Evolutionary conservation across 1,140 invertebrate genomes (phyloP).

Genomic region (Brachionus plicatilis): DNA sequence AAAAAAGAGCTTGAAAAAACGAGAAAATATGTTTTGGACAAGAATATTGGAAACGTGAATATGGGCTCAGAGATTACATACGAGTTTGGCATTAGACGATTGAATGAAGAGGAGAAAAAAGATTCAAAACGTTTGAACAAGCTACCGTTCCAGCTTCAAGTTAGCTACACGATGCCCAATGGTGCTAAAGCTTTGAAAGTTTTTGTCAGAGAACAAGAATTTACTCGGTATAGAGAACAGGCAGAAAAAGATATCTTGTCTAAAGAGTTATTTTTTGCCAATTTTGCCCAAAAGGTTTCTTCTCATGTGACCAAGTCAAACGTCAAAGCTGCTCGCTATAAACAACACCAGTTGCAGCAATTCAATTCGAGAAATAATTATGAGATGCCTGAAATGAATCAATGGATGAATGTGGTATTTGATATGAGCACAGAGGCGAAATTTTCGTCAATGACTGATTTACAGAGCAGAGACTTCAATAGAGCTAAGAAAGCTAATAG

Average conservation of each 20-base stretch:
- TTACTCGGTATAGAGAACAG: background rate
- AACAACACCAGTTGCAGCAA: background rate
- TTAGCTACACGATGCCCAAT: conserved; percentile 46
- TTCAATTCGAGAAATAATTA: background rate
- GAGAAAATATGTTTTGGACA: background rate
- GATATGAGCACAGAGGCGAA: background rate
- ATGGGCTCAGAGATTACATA: conserved; percentile 25
- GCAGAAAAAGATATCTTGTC: background rate
- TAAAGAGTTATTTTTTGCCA: background rate
- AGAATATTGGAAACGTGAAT: conserved; percentile 30
- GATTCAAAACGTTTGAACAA: background rate
- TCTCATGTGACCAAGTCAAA: background rate
- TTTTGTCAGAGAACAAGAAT: background rate
- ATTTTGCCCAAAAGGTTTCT: conserved; percentile 20
- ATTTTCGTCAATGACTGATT: background rate
- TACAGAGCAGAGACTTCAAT: background rate
- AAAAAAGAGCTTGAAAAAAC: background rate
- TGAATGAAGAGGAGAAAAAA: background rate
- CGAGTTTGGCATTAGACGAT: conserved; percentile 30
- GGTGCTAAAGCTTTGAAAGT: conserved; percentile 43
- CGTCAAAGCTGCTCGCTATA: background rate
- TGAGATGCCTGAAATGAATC: background rate
- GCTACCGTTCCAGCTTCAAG: conserved; percentile 44
- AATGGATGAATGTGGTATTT: background rate
- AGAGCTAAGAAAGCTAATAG: background rate